Evolutionary conservation across 2,888 invertebrate genomes (phyloP), one percentile per base, ranked within the genome.

Genomic region (Tenthredo distinguenda): DNA sequence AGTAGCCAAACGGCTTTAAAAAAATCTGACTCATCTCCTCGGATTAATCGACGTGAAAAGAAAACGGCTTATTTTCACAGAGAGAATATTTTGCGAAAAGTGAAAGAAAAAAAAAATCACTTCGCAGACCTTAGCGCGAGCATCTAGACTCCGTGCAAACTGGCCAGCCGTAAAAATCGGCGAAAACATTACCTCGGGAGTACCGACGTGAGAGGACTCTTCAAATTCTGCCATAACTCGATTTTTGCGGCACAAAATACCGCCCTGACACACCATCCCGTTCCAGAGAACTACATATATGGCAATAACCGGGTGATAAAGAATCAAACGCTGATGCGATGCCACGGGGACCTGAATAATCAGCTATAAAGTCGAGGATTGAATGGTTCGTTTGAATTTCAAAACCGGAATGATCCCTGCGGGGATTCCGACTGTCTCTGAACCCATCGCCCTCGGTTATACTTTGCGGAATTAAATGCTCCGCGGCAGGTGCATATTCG

Each of bases 381-480:
- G 68, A 68, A 68, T 68, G 68, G 68, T 68, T 68, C 68, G 68
- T 68, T 68, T 68, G 68, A 68, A 31, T 68, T 68, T 34, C 15
- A 26, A 68, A 68, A 12, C 31, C 18, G 21, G 21, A 58, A 21
- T 58, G n/a, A 21, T 21, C 15, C 47, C 47, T 3, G 12, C 47
- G 12, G 47, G 47, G 2, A 47, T 47, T 47, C 58, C 0, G 9
- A 10, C 7, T 21, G n/a, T 58, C 21, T 21, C 58, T 21, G 21
- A 58, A 3, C 58, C 58, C 58, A 7, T 47, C 12, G 58, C 58
- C 21, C 58, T n/a, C 58, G 58, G 21, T 58, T 21, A 58, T 58
- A 21, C n/a, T 47, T 58, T 58, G 58, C 1, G 21, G 21, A n/a
- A 21, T 58, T 6, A 58, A 58, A 58, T 58, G 58, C 58, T 21